Conservation (phyloP, 2,888 invertebrate genomes). For the Ectobius pallidus region DNA sequence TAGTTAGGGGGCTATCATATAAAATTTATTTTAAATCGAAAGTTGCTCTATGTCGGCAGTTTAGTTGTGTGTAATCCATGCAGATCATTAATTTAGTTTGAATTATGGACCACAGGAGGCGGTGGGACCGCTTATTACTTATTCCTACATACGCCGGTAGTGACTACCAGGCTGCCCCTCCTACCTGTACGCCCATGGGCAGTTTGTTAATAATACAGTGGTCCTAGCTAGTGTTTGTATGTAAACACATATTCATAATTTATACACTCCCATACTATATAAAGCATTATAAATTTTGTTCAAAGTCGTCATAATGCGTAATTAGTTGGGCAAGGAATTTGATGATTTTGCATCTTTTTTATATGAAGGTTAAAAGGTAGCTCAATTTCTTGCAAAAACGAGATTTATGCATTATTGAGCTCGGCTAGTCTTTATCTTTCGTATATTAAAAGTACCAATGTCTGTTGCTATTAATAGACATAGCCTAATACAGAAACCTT, state of each 20-base stretch:
- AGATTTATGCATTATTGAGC: too few species aligned
- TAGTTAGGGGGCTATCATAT: too few species aligned
- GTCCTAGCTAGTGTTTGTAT: not conserved
- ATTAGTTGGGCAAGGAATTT: too few species aligned
- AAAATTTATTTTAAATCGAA: too few species aligned
- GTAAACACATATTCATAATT: slow-evolving; percentile 32
- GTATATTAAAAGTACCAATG: too few species aligned
- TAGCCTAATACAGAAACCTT: too few species aligned
- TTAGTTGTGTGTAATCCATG: not conserved
- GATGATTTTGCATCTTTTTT: too few species aligned
- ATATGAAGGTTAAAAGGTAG: too few species aligned
- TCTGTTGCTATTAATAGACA: too few species aligned
- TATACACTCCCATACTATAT: not conserved
- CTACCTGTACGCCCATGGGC: not conserved
- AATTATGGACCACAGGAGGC: not conserved
- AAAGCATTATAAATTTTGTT: slow-evolving; percentile 2
- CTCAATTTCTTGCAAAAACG: too few species aligned
- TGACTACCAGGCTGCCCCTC: not conserved
- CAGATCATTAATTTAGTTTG: not conserved
- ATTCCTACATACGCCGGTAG: slow-evolving; percentile 1
- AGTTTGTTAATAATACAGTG: not conserved
- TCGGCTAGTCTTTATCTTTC: too few species aligned
- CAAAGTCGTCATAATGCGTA: too few species aligned
- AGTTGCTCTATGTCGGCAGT: not conserved
- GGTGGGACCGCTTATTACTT: not conserved